A percentile compares a stretch with the other conserved stretches of the same genome.
Conservation (phyloP, 2,888 invertebrate species). For the Cheilosia vulpina region DNA sequence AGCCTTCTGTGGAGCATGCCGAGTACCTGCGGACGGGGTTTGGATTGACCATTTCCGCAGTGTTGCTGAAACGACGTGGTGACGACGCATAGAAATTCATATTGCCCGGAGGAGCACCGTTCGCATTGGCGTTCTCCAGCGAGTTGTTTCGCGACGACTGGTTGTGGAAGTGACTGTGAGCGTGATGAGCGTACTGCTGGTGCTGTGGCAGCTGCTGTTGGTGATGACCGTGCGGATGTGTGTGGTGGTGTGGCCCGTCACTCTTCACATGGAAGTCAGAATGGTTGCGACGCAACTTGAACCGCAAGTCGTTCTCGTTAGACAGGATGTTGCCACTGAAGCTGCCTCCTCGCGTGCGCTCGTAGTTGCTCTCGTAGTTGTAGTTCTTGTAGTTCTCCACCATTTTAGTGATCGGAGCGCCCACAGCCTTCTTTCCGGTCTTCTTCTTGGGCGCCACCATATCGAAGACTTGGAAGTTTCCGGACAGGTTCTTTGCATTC, state of each 20-base stretch:
- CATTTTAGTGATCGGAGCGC: conserved; percentile 85
- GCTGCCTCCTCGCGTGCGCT: conserved; percentile 82
- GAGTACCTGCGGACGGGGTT: conserved; percentile 80
- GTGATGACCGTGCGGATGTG: conserved; percentile 68
- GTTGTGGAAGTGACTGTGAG: conserved; percentile 63
- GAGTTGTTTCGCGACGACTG: conserved; percentile 66
- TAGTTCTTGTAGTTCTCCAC: conserved; percentile 86
- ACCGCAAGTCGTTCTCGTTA: conserved; percentile 80
- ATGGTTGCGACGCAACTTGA: conserved; percentile 81
- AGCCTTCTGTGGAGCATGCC: conserved; percentile 82
- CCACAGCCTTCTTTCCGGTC: conserved; percentile 86
- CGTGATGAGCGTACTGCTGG: conserved; percentile 76
- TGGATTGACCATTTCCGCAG: conserved; percentile 83
- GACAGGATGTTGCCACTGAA: conserved; percentile 83
- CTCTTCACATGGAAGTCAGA: conserved; percentile 80
- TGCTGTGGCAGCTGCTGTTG: conserved; percentile 51
- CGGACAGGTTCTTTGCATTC: conserved; percentile 88
- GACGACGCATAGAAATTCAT: conserved; percentile 80
- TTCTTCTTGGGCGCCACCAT: conserved; percentile 92
- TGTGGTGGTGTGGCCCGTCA: conserved; percentile 62
- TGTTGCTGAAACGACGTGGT: conserved; percentile 87
- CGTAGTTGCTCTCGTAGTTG: conserved; percentile 83
- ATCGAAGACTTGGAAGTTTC: conserved; percentile 89
- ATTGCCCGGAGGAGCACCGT: conserved; percentile 48
- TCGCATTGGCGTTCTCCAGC: conserved; percentile 68